Evolutionary conservation across 2,797 vertebrate species (phyloP).

Genomic region (Zalophus californianus): DNA sequence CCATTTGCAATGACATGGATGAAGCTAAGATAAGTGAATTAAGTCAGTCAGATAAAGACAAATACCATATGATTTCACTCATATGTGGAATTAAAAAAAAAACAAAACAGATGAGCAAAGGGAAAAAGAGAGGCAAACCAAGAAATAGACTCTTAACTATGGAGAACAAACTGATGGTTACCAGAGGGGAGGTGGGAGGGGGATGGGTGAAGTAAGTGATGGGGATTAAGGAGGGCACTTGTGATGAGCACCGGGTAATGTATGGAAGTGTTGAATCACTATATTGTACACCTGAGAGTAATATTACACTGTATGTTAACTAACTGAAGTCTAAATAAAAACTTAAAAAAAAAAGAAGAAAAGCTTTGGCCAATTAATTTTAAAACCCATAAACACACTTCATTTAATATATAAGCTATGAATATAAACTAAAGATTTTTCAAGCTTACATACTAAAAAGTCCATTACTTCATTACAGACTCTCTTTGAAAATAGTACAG

Average conservation of each 20-base stretch:
- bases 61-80: not conserved
- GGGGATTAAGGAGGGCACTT: not conserved
- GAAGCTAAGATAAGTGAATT: not conserved
- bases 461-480: not conserved
- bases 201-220: not conserved
- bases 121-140: not conserved
- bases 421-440: slow-evolving; percentile 50
- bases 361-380: not conserved
- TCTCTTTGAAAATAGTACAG: not conserved
- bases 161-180: not conserved
- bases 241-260: not conserved
- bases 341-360: not conserved
- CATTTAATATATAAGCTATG: not conserved
- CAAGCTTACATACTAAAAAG: not conserved
- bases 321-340: not conserved
- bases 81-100: not conserved
- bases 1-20: not conserved
- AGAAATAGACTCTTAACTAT: not conserved
- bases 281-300: not conserved
- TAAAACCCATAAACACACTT: not conserved
- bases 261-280: not conserved
- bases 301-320: not conserved
- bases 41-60: not conserved
- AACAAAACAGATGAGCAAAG: not conserved
- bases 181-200: not conserved